Evolutionary conservation across 1,140 invertebrate species (phyloP).

Genomic region (Drosophila auraria): DNA sequence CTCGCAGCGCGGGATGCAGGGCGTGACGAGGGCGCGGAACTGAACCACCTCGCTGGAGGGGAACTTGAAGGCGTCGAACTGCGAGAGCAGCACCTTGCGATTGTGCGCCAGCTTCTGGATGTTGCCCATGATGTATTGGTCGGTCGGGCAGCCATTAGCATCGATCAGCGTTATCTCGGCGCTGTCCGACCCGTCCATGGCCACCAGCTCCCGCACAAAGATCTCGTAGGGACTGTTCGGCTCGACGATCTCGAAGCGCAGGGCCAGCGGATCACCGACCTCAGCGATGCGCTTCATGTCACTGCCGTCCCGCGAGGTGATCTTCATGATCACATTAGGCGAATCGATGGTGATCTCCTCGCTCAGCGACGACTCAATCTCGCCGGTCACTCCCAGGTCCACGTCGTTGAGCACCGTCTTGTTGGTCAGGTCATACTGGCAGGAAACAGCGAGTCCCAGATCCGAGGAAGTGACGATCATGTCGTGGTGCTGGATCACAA

Average conservation of each 20-base stretch:
- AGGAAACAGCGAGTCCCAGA: constrained; percentile 96
- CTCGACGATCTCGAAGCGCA: constrained; percentile 96
- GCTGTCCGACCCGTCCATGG: constrained; percentile 96
- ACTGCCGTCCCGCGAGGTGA: constrained; percentile 92
- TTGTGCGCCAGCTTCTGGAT: constrained; percentile 92
- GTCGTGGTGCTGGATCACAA: constrained; percentile 97
- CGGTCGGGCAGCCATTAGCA: constrained; percentile 95
- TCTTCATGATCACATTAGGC: constrained; percentile 97
- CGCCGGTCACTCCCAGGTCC: constrained; percentile 94
- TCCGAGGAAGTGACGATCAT: constrained; percentile 97
- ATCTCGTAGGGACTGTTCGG: constrained; percentile 97
- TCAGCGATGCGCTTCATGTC: constrained; percentile 93
- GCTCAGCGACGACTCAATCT: constrained; percentile 91
- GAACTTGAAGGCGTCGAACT: constrained; percentile 99
- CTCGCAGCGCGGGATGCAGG: constrained; percentile 96
- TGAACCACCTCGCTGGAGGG: constrained; percentile 97
- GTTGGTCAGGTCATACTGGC: constrained; percentile 96
- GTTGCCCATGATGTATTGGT: constrained; percentile 96
- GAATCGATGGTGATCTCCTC: constrained; percentile 95
- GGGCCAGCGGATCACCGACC: constrained; percentile 95
- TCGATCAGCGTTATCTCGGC: constrained; percentile 97
- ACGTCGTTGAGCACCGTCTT: constrained; percentile 96
- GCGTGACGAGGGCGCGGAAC: constrained; percentile 96
- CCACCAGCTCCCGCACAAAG: constrained; percentile 96
- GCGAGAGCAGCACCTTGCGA: constrained; percentile 92